Conservation (phyloP, 2,888 invertebrate genomes). For the Atrina japonica region DNA sequence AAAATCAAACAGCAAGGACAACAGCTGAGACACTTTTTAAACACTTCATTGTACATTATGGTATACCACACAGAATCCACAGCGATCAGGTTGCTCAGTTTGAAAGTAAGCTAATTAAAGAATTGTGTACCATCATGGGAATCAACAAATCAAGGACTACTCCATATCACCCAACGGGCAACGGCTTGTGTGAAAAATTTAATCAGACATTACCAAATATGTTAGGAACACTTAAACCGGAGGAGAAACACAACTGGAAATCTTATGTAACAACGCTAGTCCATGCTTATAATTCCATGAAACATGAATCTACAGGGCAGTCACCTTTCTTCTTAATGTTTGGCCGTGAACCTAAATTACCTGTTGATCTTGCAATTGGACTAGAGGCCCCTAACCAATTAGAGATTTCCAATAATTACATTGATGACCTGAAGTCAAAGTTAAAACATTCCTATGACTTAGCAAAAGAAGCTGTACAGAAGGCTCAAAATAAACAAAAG, state of each 20-base stretch:
- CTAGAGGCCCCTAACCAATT: neutral
- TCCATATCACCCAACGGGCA: conserved; percentile 49
- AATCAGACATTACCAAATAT: conserved; percentile 25
- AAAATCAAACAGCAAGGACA: conserved; percentile 43
- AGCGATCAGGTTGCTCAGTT: conserved; percentile 47
- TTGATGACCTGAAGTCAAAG: neutral
- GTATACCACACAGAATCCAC: conserved; percentile 43
- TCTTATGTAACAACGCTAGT: conserved; percentile 29
- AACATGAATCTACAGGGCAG: conserved; percentile 41
- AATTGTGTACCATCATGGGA: conserved; percentile 35
- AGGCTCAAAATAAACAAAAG: conserved; percentile 4
- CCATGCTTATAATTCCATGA: conserved; percentile 40
- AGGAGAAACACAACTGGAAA: conserved; percentile 48
- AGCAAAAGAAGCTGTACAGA: neutral
- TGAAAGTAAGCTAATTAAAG: conserved; percentile 37
- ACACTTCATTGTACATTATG: conserved; percentile 45
- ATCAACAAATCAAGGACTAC: conserved; percentile 46
- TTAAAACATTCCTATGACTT: conserved; percentile 3
- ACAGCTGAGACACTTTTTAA: conserved; percentile 38
- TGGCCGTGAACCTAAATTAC: conserved; percentile 18
- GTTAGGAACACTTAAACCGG: conserved; percentile 29
- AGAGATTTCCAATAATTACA: neutral
- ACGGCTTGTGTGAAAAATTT: conserved; percentile 17
- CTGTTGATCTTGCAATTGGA: conserved; percentile 42
- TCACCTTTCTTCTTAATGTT: conserved; percentile 48